These are phyloP conservation scores for Drosophila nr. perissopoda DNA, from an alignment of 2,888 invertebrate species.

Conservation along the genomic window DNA sequence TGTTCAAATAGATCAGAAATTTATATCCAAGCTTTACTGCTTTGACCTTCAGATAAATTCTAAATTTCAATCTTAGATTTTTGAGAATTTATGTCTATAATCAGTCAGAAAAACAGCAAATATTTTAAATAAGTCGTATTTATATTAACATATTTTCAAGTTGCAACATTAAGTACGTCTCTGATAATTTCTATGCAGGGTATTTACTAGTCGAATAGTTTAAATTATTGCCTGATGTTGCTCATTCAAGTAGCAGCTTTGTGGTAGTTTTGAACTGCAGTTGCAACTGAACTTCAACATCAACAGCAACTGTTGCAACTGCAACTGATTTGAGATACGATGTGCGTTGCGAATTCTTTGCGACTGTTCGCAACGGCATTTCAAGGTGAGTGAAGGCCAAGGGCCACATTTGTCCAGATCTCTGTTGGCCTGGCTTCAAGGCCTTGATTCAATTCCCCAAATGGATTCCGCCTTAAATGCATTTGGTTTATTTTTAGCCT, in stretches of 20 bases:
- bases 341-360: constrained; percentile 38
- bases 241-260: constrained; percentile 31
- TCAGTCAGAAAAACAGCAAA: neutral
- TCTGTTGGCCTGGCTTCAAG: constrained; percentile 36
- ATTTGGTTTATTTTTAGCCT: constrained; percentile 72
- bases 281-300: constrained; percentile 24
- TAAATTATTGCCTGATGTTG: constrained; percentile 3
- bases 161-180: neutral
- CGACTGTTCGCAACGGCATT: constrained; percentile 69
- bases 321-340: constrained; percentile 58
- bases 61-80: neutral
- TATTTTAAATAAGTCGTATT: neutral
- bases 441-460: constrained; percentile 35
- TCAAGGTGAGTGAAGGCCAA: constrained; percentile 85
- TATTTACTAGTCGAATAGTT: neutral
- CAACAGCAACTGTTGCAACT: constrained; percentile 42
- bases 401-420: constrained; percentile 80
- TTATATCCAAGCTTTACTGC: neutral
- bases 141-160: neutral
- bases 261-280: constrained; percentile 33
- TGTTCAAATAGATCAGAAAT: neutral
- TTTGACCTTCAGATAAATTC: neutral
- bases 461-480: constrained; percentile 20
- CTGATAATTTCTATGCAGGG: neutral
- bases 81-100: no score